Percentiles rank a stretch among this genome's conserved stretches.
Conservation (phyloP, 2,888 invertebrate species). For the Drosophila stalkeri region DNA sequence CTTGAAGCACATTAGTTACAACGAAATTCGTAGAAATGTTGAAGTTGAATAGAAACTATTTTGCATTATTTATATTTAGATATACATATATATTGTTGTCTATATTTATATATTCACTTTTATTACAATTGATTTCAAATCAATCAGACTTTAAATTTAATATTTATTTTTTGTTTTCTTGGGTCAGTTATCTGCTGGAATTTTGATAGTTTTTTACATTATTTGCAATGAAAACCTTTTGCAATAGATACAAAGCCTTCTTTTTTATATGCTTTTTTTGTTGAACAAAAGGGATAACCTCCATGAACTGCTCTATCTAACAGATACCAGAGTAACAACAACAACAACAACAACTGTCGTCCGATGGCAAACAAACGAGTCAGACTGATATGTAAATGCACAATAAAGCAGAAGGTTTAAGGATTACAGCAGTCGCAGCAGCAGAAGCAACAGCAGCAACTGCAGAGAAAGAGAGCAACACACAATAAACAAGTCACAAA, state of each 20-base stretch:
- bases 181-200: background rate
- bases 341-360: constrained; percentile 20
- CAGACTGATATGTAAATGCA: constrained; percentile 70
- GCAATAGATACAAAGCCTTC: background rate
- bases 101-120: background rate
- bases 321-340: constrained; percentile 21
- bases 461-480: constrained; percentile 8
- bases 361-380: constrained; percentile 32
- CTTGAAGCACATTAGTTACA: background rate
- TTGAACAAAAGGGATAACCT: constrained; percentile 41
- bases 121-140: background rate
- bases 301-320: constrained; percentile 25
- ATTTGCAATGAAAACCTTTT: constrained; percentile 7
- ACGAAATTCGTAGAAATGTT: background rate
- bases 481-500: constrained; percentile 58
- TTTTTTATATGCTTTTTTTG: constrained; percentile 8
- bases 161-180: background rate
- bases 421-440: constrained; percentile 61
- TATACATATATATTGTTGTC: background rate
- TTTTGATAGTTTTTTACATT: background rate
- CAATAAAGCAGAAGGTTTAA: constrained; percentile 76
- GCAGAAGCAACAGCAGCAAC: background rate
- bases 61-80: background rate
- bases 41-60: background rate
- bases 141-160: background rate